Evolutionary conservation across 35 echinoderm and acorn worm species (phyloP).

Genomic region (Ptychodera flava): DNA sequence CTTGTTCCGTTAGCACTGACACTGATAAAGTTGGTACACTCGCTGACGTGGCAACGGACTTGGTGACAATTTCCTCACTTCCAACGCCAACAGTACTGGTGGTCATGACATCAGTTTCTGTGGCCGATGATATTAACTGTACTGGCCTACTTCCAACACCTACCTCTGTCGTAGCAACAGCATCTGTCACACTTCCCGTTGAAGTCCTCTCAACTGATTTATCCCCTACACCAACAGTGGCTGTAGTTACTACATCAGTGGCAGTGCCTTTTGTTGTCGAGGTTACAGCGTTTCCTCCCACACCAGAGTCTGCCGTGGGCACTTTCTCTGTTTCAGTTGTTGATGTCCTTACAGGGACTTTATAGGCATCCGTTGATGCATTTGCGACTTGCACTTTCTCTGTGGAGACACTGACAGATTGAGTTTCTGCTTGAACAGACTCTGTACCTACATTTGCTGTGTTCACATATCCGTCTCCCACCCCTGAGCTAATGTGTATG

Average conservation of each 20-base stretch:
- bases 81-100: conserved; percentile 12
- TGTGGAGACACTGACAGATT: not conserved
- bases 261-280: not conserved
- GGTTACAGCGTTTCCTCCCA: not conserved
- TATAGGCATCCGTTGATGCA: not conserved
- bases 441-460: not conserved
- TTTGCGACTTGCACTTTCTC: not conserved
- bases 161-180: not conserved
- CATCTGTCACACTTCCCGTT: not conserved
- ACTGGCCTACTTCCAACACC: not conserved
- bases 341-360: not conserved
- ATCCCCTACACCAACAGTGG: not conserved
- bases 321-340: not conserved
- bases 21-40: not conserved
- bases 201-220: not conserved
- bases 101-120: not conserved
- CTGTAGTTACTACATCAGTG: not conserved
- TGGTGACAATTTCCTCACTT: conserved; percentile 7
- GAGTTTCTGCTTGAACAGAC: not conserved
- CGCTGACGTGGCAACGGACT: not conserved
- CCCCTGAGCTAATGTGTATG: not conserved
- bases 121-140: not conserved
- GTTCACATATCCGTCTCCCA: not conserved
- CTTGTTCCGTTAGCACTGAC: not conserved
- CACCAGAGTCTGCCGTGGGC: not conserved